These are phyloP conservation scores for Hipparchia sbordonii DNA, from an alignment of 2,888 invertebrate species.

Conservation along the genomic window DNA sequence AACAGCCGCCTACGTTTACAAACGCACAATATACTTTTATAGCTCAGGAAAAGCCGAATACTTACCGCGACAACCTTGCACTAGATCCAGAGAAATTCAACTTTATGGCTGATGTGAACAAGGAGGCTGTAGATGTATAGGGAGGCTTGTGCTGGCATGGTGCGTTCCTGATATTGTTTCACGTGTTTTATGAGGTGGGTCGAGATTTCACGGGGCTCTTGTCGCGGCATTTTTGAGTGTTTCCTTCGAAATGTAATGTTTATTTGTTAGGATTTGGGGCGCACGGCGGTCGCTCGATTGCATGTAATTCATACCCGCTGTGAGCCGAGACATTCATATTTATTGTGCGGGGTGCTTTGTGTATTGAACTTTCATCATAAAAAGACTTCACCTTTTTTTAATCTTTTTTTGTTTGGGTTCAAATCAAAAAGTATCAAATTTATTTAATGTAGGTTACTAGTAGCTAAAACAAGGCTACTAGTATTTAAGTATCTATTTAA, in stretches of 20 bases:
- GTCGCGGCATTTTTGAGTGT: constrained; percentile 68
- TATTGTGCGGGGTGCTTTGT: constrained; percentile 51
- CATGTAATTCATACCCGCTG: constrained; percentile 57
- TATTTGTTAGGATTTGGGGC: constrained; percentile 55
- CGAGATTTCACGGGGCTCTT: constrained; percentile 72
- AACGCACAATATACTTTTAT: constrained; percentile 82
- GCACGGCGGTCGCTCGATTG: constrained; percentile 59
- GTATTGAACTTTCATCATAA: constrained; percentile 46
- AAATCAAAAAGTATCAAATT: too few species aligned
- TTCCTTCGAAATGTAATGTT: constrained; percentile 59
- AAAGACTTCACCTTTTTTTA: constrained; percentile 2
- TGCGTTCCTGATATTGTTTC: constrained; percentile 75
- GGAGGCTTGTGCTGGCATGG: constrained; percentile 38
- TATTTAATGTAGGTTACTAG: too few species aligned
- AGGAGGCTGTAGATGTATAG: constrained; percentile 17
- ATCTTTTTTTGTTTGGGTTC: too few species aligned
- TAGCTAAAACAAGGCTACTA: too few species aligned
- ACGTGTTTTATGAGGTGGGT: constrained; percentile 81
- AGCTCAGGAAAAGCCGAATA: constrained; percentile 72
- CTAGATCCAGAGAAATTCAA: constrained; percentile 39
- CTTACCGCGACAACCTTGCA: constrained; percentile 46
- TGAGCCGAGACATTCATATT: constrained; percentile 50
- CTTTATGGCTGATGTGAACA: constrained; percentile 42
- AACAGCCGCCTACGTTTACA: constrained; percentile 76
- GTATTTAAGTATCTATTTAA: too few species aligned